phyloP scores from a whole-genome alignment of 2,113 vertebrate species.

The Jacana jacana region DNA sequence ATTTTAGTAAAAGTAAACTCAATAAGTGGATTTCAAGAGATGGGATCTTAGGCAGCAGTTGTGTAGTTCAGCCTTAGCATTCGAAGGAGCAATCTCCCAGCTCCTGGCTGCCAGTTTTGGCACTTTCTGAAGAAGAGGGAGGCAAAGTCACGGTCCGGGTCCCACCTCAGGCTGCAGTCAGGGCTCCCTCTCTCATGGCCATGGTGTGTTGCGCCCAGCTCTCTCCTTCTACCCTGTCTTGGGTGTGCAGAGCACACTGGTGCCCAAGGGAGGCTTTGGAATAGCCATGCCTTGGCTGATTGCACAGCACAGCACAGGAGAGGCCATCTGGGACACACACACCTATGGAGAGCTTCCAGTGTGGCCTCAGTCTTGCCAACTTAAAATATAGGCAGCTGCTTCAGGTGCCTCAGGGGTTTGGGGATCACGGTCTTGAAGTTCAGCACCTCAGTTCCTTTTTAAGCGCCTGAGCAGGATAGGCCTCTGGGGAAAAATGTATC shows the following conservation, averaged over 20 bases:
- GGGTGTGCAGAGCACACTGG: neutral
- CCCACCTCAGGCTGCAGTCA: neutral
- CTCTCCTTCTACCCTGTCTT: rapidly evolving
- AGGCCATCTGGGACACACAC: neutral
- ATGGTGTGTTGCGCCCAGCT: neutral
- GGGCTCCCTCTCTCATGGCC: neutral
- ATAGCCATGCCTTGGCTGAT: neutral
- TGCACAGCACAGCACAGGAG: neutral
- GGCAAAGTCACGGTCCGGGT: neutral
- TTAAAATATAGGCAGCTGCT: conserved; percentile 11
- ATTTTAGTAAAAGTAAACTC: neutral
- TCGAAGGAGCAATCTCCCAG: neutral
- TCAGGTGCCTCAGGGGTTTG: conserved; percentile 26
- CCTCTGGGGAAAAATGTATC: conserved; percentile 42
- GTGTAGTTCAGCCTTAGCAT: neutral
- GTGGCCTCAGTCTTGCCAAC: neutral
- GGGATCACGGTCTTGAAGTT: conserved; percentile 29
- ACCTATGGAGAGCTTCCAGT: neutral
- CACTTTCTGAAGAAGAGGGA: neutral
- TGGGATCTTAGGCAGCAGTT: neutral
- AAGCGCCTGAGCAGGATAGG: neutral
- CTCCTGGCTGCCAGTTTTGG: neutral
- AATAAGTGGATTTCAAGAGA: neutral
- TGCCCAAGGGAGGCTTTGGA: neutral
- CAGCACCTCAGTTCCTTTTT: conserved; percentile 18